Evolutionary conservation across 2,888 invertebrate species (phyloP), one percentile per base, ranked within the genome.

Genomic region (Sepioteuthis lessoniana): DNA sequence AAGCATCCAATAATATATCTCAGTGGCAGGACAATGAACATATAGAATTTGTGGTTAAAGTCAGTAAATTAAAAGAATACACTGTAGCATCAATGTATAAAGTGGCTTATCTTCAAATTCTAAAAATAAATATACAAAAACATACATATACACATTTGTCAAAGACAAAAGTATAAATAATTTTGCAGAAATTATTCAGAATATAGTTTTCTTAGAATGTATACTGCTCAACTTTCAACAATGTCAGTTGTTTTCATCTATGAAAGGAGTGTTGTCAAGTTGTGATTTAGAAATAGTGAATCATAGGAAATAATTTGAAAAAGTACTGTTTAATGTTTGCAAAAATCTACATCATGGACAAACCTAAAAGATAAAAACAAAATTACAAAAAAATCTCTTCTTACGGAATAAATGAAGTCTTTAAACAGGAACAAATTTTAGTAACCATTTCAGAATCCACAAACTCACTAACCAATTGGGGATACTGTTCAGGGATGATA

Each of bases 381-480:
- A 55, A 28, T 55, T 28, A 21, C 21, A 76, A n/a, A 76, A 2
- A 21, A 47, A 92, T 31, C 31, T 50, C 28, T 93, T 95, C 96
- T 96, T 95, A 96, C 96, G 95, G 95, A 38, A 96, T 94, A 94
- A 95, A 96, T 94, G 94, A 96, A 10, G 95, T 95, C 93, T 95
- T 95, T 46, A 96, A 95, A n/a, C 95, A 94, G 38, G 47, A 93
- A n/a, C 96, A 94, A 50, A 97, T 95, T 38, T 95, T 96, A 28
- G 95, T 94, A 38, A 97, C 94, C 19, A 96, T 95, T 92, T 96
- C 96, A 21, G 96, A 95, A 95, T 97, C 97, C 46, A 97, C 94
- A 93, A 96, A 96, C 94, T 96, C 95, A 28, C 97, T 97, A 95
- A 97, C 96, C 94, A 97, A 94, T 94, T 96, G 96, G 0, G 95